These are phyloP conservation scores for Pantherophis vulpinus DNA, from an alignment of 2,797 vertebrate genomes.

Conservation along the genomic window DNA sequence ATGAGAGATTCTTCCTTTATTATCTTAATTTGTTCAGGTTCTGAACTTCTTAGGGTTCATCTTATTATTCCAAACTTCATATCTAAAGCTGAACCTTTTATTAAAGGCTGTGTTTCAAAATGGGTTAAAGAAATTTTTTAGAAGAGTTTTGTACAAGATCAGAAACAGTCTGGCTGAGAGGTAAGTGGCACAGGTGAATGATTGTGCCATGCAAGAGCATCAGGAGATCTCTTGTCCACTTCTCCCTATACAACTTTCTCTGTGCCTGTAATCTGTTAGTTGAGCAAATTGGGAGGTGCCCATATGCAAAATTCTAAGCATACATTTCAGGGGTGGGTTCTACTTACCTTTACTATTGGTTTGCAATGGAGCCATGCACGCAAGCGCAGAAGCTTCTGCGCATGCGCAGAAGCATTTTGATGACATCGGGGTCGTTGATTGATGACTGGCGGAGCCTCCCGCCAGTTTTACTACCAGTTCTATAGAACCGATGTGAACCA, in stretches of 20 bases:
- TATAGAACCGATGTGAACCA: no score
- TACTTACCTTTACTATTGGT: no score
- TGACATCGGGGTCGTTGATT: no score
- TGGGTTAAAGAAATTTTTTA: background rate
- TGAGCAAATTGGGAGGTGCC: background rate
- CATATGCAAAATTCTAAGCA: background rate
- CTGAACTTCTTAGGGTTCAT: background rate
- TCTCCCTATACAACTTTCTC: background rate
- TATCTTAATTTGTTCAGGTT: background rate
- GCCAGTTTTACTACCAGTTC: no score
- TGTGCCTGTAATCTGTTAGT: background rate
- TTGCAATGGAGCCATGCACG: no score
- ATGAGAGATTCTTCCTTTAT: background rate
- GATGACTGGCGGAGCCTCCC: no score
- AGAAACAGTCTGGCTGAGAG: background rate
- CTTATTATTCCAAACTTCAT: background rate
- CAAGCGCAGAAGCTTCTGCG: no score
- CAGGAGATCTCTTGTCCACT: background rate
- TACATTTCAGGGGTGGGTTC: no score
- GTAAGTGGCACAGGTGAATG: background rate
- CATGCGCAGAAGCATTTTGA: no score
- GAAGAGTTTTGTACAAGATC: background rate
- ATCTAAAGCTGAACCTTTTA: background rate
- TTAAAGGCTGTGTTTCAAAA: background rate
- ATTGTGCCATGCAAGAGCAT: background rate